phyloP scores from a whole-genome alignment of 2,113 vertebrate genomes.

The Ictalurus punctatus region DNA sequence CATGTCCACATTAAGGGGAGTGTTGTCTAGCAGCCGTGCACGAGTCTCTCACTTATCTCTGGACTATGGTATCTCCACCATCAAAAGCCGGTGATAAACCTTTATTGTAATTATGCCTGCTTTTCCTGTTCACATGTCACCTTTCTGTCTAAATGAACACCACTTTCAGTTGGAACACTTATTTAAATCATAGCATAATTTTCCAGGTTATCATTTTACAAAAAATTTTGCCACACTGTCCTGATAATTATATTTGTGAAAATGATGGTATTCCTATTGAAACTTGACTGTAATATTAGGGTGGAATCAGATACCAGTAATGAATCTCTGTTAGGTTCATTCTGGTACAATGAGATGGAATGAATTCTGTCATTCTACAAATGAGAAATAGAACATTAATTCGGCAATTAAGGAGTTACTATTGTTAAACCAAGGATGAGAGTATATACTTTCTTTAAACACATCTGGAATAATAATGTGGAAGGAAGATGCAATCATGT shows the following conservation, averaged over 20 bases:
- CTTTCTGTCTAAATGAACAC: background rate
- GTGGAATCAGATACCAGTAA: background rate
- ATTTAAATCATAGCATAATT: background rate
- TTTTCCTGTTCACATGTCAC: background rate
- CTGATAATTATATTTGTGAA: background rate
- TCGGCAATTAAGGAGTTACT: background rate
- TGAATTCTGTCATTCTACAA: background rate
- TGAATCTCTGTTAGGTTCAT: background rate
- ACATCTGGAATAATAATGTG: background rate
- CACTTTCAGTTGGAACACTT: background rate
- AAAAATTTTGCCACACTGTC: background rate
- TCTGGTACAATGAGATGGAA: background rate
- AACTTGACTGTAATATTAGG: background rate
- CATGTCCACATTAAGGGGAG: background rate
- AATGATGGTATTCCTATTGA: background rate
- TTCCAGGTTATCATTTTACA: background rate
- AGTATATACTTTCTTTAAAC: background rate
- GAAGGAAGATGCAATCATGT: background rate
- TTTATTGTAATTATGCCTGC: background rate
- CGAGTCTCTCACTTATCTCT: background rate
- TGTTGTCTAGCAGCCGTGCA: background rate
- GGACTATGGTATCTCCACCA: background rate
- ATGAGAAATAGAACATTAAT: background rate
- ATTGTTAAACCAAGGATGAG: background rate
- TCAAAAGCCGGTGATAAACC: background rate